A percentile compares a stretch with the other conserved stretches of the same genome.
Evolutionary conservation across 2,888 invertebrate genomes (phyloP).

Genomic region (Phlogophora meticulosa): DNA sequence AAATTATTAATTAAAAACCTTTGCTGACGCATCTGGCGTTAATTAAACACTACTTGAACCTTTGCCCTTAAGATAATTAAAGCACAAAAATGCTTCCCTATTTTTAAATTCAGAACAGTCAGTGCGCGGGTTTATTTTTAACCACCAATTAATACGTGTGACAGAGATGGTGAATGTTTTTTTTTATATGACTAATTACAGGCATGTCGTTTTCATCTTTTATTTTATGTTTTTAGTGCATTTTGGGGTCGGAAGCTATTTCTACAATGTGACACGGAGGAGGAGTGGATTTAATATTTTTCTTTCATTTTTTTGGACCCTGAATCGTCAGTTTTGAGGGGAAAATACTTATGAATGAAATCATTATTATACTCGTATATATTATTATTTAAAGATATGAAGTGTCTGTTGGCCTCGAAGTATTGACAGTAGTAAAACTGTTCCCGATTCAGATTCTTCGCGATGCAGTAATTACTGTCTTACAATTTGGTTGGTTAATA

Average conservation of each 20-base stretch:
- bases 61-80: constrained; percentile 19
- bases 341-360: no score
- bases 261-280: constrained; percentile 5
- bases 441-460: no score
- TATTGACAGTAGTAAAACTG: no score
- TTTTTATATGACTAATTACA: constrained; percentile 50
- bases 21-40: constrained; percentile 25
- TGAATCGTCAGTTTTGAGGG: no score
- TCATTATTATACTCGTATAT: no score
- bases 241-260: constrained; percentile 14
- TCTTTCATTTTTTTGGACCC: neutral
- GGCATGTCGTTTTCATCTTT: constrained; percentile 6
- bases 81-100: constrained; percentile 42
- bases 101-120: constrained; percentile 32
- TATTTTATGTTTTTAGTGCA: constrained; percentile 18
- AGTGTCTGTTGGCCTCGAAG: no score
- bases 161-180: constrained; percentile 33
- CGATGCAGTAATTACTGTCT: no score
- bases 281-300: neutral
- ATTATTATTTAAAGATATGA: no score
- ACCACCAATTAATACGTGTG: constrained; percentile 32
- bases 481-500: no score
- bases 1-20: constrained; percentile 16
- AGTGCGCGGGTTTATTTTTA: constrained; percentile 36
- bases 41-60: constrained; percentile 42